Percentiles rank a stretch among this genome's conserved stretches.
Evolutionary conservation across 2,113 vertebrate genomes (phyloP).

Genomic region (Poeciliopsis prolifica): DNA sequence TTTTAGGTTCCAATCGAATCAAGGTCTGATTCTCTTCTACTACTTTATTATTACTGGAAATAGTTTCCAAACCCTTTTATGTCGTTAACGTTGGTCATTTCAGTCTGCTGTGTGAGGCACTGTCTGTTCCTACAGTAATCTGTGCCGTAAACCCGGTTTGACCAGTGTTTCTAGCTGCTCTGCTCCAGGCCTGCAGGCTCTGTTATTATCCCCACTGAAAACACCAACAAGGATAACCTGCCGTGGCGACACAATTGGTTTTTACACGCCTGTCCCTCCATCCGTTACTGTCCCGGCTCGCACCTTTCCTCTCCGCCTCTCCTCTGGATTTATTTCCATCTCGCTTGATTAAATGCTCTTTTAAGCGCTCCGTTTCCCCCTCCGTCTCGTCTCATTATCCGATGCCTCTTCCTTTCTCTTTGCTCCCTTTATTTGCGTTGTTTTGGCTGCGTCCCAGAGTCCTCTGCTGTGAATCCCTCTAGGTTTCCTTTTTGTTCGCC

Average conservation of each 20-base stretch:
- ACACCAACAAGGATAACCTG: slow-evolving; percentile 59
- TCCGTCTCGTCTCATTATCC: slow-evolving; percentile 50
- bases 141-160: slow-evolving; percentile 36
- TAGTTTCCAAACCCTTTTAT: not conserved
- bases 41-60: not conserved
- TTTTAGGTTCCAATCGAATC: too few relatives aligned
- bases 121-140: slow-evolving; percentile 20
- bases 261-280: slow-evolving; percentile 1
- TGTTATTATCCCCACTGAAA: slow-evolving; percentile 65
- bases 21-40: not conserved
- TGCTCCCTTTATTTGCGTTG: slow-evolving; percentile 41
- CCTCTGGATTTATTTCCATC: slow-evolving; percentile 38
- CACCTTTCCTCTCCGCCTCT: slow-evolving; percentile 9
- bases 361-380: slow-evolving; percentile 54
- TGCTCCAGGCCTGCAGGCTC: slow-evolving; percentile 32
- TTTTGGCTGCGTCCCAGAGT: slow-evolving; percentile 56
- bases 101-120: slow-evolving; percentile 29
- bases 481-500: slow-evolving; percentile 10
- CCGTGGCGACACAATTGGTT: slow-evolving; percentile 58
- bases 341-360: slow-evolving; percentile 54
- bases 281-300: slow-evolving; percentile 19
- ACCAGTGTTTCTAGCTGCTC: slow-evolving; percentile 41
- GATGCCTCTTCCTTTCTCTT: slow-evolving; percentile 15
- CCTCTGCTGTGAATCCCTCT: slow-evolving; percentile 28
- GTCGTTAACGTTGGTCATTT: slow-evolving; percentile 14